Conservation (phyloP, 2,797 vertebrate species). For the Chelidonichthys spinosus region DNA sequence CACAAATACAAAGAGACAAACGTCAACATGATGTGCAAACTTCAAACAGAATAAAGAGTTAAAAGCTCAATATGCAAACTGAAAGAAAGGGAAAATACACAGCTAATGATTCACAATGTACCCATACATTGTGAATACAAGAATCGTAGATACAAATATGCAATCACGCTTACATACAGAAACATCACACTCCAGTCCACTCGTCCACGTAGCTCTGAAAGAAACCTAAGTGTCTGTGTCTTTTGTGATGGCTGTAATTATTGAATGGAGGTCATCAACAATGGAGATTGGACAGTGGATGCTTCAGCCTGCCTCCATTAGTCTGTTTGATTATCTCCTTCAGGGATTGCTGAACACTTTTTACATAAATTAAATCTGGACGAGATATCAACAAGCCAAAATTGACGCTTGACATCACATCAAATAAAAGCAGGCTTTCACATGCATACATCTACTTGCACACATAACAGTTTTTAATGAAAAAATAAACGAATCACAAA, state of each 20-base stretch:
- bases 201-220: slow-evolving; percentile 37
- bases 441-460: neutral
- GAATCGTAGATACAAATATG: slow-evolving; percentile 19
- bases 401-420: slow-evolving; percentile 16
- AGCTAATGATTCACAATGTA: slow-evolving; percentile 45
- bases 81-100: neutral
- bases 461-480: slow-evolving; percentile 23
- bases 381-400: slow-evolving; percentile 31
- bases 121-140: slow-evolving; percentile 27
- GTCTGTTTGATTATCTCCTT: slow-evolving; percentile 45
- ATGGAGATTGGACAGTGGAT: slow-evolving; percentile 62
- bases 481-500: slow-evolving; percentile 35
- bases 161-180: slow-evolving; percentile 31
- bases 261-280: slow-evolving; percentile 67
- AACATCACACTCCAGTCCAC: slow-evolving; percentile 43
- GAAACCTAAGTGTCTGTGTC: slow-evolving; percentile 50
- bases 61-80: neutral
- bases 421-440: slow-evolving; percentile 12
- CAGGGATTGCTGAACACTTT: slow-evolving; percentile 46
- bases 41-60: neutral
- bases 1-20: slow-evolving; percentile 23
- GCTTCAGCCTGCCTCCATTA: slow-evolving; percentile 40
- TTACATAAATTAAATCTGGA: slow-evolving; percentile 59
- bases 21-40: neutral
- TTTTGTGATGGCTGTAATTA: slow-evolving; percentile 73